Evolutionary conservation across 2,113 vertebrate species (phyloP).

Genomic region (Thomomys bottae): DNA sequence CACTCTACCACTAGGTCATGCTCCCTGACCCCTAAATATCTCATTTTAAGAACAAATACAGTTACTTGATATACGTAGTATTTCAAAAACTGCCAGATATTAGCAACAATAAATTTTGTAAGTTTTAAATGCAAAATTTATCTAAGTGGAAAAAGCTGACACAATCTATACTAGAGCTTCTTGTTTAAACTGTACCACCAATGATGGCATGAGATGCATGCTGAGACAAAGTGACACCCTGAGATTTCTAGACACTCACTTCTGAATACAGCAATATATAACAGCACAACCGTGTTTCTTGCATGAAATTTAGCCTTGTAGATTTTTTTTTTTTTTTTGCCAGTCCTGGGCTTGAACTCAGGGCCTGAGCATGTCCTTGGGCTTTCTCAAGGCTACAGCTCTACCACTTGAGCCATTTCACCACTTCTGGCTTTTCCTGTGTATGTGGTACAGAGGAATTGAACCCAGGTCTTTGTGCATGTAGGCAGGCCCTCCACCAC

Average conservation of each 20-base stretch:
- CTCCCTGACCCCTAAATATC: no score
- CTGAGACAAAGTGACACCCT: no score
- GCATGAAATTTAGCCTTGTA: not conserved
- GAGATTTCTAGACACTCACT: not conserved
- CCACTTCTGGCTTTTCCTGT: no score
- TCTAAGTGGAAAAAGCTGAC: not conserved
- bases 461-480: no score
- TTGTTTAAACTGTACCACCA: not conserved
- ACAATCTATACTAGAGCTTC: rapidly evolving
- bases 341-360: no score
- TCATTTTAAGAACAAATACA: not conserved
- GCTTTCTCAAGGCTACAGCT: no score
- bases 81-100: not conserved
- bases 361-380: no score
- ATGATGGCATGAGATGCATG: not conserved
- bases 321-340: no score
- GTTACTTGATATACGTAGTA: rapidly evolving
- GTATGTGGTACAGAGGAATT: no score
- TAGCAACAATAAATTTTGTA: not conserved
- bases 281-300: not conserved
- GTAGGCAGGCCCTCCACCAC: no score
- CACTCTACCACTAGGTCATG: no score
- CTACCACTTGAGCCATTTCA: no score
- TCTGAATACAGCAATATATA: not conserved
- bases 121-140: not conserved